Evolutionary conservation across 1,140 invertebrate genomes (phyloP).

Genomic region (Phenacoccus solenopsis): DNA sequence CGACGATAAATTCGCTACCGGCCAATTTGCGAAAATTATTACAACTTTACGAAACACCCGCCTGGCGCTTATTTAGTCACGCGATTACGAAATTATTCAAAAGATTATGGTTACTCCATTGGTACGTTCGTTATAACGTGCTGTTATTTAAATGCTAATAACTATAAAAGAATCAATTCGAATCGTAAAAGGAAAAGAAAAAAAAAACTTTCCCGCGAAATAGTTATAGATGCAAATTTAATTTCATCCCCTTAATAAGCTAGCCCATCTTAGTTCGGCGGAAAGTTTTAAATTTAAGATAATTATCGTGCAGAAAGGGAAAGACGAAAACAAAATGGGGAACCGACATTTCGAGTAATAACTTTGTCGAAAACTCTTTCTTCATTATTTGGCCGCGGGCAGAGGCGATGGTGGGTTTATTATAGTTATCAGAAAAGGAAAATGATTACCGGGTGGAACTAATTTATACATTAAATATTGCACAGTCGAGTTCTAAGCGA

Average conservation of each 20-base stretch:
- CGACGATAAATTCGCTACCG: no score
- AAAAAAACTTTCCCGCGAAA: not conserved
- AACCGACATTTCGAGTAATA: not conserved
- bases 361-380: not conserved
- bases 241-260: not conserved
- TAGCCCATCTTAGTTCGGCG: not conserved
- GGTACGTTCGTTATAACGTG: not conserved
- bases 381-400: not conserved
- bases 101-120: not conserved
- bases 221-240: not conserved
- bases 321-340: not conserved
- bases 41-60: no score
- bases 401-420: not conserved
- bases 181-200: not conserved
- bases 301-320: not conserved
- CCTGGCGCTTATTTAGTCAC: not conserved
- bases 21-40: no score
- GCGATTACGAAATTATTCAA: constrained; percentile 2
- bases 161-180: constrained; percentile 2
- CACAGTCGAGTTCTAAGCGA: no score
- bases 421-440: no score
- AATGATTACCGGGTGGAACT: not conserved
- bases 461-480: not conserved
- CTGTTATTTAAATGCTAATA: not conserved
- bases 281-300: constrained; percentile 3